A percentile compares a stretch with the other conserved stretches of the same genome.
Evolutionary conservation across 1,140 invertebrate species (phyloP).

Genomic region (Pissodes strobi): DNA sequence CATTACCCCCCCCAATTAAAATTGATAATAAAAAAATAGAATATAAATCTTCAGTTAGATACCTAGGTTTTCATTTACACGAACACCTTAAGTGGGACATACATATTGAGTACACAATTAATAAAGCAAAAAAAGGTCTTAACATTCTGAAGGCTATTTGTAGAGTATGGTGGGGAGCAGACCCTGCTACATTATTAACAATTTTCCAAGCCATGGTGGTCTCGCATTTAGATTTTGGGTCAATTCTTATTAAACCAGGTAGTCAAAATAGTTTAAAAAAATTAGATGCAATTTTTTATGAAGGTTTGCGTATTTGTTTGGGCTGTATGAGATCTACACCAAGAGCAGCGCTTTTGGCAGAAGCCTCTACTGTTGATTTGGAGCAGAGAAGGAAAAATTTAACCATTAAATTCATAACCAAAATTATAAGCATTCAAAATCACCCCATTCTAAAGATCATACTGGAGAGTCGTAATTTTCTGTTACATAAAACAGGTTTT

Average conservation of each 20-base stretch:
- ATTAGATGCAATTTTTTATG: slow-evolving; percentile 17
- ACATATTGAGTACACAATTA: slow-evolving; percentile 19
- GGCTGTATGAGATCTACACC: background rate
- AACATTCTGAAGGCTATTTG: slow-evolving; percentile 32
- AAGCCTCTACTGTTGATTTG: background rate
- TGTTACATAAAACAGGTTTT: background rate
- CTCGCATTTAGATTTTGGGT: slow-evolving; percentile 30
- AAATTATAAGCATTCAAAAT: slow-evolving; percentile 1
- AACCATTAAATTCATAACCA: slow-evolving; percentile 22
- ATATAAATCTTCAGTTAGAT: slow-evolving; percentile 10
- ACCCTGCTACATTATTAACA: slow-evolving; percentile 15
- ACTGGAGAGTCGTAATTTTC: background rate
- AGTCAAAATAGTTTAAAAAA: background rate
- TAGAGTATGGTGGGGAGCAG: slow-evolving; percentile 31
- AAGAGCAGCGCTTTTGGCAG: background rate
- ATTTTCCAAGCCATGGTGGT: slow-evolving; percentile 12
- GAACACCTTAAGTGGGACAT: slow-evolving; percentile 25
- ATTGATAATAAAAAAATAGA: background rate
- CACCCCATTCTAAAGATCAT: slow-evolving; percentile 14
- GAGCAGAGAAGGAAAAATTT: slow-evolving; percentile 5
- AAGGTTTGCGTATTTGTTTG: background rate
- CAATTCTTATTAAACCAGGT: slow-evolving; percentile 20
- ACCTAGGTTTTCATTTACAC: slow-evolving; percentile 21
- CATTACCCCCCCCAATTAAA: background rate
- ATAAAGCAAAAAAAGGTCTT: slow-evolving; percentile 16